These are phyloP conservation scores for Tor tambroides DNA, from an alignment of 2,113 vertebrate species.

Conservation along the genomic window DNA sequence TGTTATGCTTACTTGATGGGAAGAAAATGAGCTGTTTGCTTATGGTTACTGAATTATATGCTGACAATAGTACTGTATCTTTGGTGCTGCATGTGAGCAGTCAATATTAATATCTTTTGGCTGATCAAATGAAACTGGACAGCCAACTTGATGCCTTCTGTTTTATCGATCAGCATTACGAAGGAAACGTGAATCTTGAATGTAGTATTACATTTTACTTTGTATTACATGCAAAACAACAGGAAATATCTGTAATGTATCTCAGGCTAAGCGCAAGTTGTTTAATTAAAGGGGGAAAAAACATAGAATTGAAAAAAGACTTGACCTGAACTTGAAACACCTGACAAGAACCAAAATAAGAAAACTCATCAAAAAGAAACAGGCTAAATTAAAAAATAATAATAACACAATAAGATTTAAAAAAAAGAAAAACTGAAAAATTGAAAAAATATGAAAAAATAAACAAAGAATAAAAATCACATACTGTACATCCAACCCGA, in stretches of 20 bases:
- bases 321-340: background rate
- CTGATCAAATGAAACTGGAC: background rate
- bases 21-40: constrained; percentile 38
- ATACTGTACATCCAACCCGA: too few relatives aligned
- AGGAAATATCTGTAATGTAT: background rate
- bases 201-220: background rate
- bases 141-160: background rate
- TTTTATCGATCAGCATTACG: background rate
- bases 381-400: background rate
- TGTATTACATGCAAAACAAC: background rate
- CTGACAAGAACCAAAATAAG: background rate
- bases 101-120: constrained; percentile 20
- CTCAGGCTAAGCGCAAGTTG: background rate
- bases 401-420: background rate
- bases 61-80: background rate
- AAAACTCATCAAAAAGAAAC: background rate
- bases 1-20: constrained; percentile 20
- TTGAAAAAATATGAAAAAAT: background rate
- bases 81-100: background rate
- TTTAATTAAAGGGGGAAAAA: background rate
- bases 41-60: constrained; percentile 11
- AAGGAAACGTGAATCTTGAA: background rate
- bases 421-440: too few relatives aligned
- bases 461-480: too few relatives aligned
- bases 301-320: background rate